Percentiles rank a stretch among this genome's conserved stretches.
These are phyloP conservation scores for Cyprinodon tularosa DNA, from an alignment of 2,113 vertebrate species.

Conservation along the genomic window DNA sequence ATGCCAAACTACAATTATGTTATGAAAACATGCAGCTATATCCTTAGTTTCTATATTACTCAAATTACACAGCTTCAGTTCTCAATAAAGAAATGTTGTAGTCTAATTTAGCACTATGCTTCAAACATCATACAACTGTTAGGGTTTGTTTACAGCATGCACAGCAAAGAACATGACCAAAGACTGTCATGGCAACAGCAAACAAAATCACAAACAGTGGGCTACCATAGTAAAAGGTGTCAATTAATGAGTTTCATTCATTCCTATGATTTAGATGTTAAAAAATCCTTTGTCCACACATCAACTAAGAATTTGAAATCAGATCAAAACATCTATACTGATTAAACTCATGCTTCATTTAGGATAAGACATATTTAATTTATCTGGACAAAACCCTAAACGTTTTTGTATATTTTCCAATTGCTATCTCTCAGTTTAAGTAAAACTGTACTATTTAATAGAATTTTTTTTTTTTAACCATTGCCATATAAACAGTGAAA, in stretches of 20 bases:
- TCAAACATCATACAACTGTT: background rate
- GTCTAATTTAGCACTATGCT: background rate
- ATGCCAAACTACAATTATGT: background rate
- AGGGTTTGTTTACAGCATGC: background rate
- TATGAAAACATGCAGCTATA: background rate
- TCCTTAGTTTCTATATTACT: background rate
- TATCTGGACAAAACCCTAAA: background rate
- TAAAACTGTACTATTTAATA: background rate
- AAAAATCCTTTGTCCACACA: no score
- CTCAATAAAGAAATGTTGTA: background rate
- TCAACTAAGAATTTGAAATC: background rate
- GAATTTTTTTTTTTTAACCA: conserved; percentile 6
- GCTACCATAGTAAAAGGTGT: no score
- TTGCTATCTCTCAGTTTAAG: conserved; percentile 3
- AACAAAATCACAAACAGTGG: no score
- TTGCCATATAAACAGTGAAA: conserved; percentile 29
- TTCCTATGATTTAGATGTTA: no score
- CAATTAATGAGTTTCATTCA: no score
- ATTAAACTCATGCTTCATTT: background rate
- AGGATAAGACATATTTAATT: background rate
- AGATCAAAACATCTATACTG: background rate
- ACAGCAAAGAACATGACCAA: background rate
- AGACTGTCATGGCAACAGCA: no score
- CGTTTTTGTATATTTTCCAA: background rate
- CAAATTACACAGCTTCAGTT: background rate